Evolutionary conservation across 2,113 vertebrate species (phyloP).

Genomic region (Carassius auratus): DNA sequence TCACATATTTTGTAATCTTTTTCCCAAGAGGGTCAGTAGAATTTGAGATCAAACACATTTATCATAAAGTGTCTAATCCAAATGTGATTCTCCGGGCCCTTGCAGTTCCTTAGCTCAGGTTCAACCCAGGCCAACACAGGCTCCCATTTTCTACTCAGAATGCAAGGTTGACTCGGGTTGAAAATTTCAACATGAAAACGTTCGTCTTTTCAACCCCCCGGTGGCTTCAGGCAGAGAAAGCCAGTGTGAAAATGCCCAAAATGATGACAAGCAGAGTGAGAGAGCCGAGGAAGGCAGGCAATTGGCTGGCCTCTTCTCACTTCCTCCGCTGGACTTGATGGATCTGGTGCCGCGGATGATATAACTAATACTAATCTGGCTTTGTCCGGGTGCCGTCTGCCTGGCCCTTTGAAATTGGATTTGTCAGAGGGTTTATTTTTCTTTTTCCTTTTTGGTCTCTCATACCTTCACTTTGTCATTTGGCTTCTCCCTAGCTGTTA

Average conservation of each 20-base stretch:
- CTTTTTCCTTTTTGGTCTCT: neutral
- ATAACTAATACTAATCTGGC: conserved; percentile 44
- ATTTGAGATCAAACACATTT: conserved; percentile 4
- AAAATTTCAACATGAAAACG: conserved; percentile 21
- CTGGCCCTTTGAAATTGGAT: conserved; percentile 20
- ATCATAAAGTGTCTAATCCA: neutral
- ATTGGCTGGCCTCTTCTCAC: conserved; percentile 38
- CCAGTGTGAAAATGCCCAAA: conserved; percentile 16
- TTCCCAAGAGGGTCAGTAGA: neutral
- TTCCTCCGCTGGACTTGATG: conserved; percentile 28
- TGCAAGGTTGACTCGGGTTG: conserved; percentile 1
- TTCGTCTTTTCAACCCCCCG: conserved; percentile 23
- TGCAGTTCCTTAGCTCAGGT: neutral
- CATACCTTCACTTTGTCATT: neutral
- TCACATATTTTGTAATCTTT: neutral
- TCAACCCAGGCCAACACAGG: neutral
- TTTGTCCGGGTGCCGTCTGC: conserved; percentile 16
- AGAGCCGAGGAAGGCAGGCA: conserved; percentile 20
- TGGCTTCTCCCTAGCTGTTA: neutral
- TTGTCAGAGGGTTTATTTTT: conserved; percentile 45
- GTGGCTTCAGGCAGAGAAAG: conserved; percentile 6
- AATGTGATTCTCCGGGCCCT: neutral
- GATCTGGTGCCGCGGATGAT: conserved; percentile 34
- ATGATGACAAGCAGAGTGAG: conserved; percentile 15
- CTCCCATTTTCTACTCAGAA: conserved; percentile 14